These are phyloP conservation scores for Daubentonia madagascariensis DNA, from an alignment of 2,113 vertebrate species.

Conservation along the genomic window DNA sequence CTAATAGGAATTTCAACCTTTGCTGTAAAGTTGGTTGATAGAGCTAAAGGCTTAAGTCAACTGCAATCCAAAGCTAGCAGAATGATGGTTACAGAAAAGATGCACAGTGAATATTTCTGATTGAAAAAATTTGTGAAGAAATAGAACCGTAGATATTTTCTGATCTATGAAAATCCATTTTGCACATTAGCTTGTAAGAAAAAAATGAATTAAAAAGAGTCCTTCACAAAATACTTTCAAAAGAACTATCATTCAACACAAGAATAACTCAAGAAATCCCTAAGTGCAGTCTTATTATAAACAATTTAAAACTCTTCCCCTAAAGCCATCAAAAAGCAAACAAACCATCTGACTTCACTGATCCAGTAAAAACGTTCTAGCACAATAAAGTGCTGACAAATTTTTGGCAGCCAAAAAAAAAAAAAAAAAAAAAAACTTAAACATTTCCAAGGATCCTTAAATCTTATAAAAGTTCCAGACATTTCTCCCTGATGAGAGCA, in stretches of 20 bases:
- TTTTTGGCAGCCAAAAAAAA: neutral
- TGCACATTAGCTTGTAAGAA: neutral
- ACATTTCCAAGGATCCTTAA: neutral
- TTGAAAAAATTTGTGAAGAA: neutral
- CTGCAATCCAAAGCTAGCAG: accelerated
- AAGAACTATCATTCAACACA: neutral
- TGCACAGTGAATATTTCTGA: accelerated
- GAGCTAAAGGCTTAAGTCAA: neutral
- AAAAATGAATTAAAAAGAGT: neutral
- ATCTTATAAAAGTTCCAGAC: neutral
- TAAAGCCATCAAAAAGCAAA: neutral
- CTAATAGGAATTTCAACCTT: neutral
- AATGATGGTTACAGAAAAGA: neutral
- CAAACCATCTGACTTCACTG: neutral
- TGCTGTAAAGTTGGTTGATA: neutral
- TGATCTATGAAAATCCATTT: neutral
- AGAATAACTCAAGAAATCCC: neutral
- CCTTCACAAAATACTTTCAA: neutral
- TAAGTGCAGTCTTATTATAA: neutral
- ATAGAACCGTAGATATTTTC: neutral
- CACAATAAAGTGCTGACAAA: neutral
- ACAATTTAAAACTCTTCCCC: neutral
- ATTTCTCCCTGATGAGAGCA: neutral
- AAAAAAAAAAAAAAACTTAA: neutral
- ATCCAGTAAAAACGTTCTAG: neutral